A percentile compares a stretch with the other conserved stretches of the same genome.
Evolutionary conservation across 2,888 invertebrate species (phyloP).

Genomic region (Cryptocephalus moraei): DNA sequence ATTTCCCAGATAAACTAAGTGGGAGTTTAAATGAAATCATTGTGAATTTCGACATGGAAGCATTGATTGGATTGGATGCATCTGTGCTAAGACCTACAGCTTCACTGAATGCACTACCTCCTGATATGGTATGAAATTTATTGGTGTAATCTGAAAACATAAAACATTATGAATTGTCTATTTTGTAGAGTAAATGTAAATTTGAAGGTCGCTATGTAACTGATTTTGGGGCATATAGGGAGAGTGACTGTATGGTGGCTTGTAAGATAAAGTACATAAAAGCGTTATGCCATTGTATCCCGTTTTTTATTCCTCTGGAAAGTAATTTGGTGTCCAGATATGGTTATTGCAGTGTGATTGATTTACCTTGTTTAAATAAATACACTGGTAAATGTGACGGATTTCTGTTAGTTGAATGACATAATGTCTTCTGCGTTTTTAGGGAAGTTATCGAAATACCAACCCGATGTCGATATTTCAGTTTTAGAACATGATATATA

Average conservation of each 20-base stretch:
- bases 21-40: constrained; percentile 40
- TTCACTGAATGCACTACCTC: constrained; percentile 8
- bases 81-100: constrained; percentile 10
- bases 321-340: constrained; percentile 7
- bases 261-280: constrained; percentile 45
- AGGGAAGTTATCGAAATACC: too few species aligned
- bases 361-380: constrained; percentile 41
- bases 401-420: too few species aligned
- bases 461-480: too few species aligned
- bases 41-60: constrained; percentile 24
- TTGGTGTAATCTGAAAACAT: too few species aligned
- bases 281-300: constrained; percentile 45
- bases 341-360: constrained; percentile 40
- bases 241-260: constrained; percentile 48
- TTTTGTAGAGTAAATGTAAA: constrained; percentile 23
- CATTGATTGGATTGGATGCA: constrained; percentile 20
- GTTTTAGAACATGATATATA: too few species aligned
- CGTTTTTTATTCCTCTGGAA: constrained; percentile 43
- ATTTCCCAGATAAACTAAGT: constrained; percentile 49
- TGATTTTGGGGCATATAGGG: constrained; percentile 37
- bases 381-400: constrained; percentile 35
- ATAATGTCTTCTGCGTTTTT: too few species aligned
- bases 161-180: neutral
- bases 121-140: constrained; percentile 9
- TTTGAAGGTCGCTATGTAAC: constrained; percentile 17